Base-by-base conservation (phyloP, 1,140 invertebrate genomes). In the Vanessa tameamea region DNA sequence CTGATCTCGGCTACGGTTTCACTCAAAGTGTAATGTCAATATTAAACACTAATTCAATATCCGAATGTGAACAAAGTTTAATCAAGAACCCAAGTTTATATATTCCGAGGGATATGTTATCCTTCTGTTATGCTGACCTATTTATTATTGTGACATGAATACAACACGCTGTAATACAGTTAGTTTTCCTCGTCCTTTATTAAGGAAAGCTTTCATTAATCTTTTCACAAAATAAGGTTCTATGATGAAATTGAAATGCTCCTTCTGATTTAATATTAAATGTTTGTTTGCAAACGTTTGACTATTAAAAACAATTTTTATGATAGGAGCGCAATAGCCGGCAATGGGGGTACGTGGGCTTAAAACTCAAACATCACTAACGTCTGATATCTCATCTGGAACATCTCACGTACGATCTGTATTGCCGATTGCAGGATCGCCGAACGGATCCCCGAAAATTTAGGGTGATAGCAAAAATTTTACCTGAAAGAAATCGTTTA, bases 391-490 rank as follows among this genome's bases (percentile, higher is more conserved):
- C 77, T 74, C 69, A 57, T 68, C 72, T 51, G 48, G 15, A 73
- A 66, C 81, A 89, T 90, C 87, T 88, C 88, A 90, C 87, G 88
- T 90, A 83, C 85, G 75, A 89, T 89, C 86, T 85, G 84, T 87
- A 90, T 90, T 87, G 78, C 85, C 81, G 80, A 79, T 84, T 84
- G 68, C 63, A 78, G 82, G 80, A 81, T 76, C 76, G 70, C 67
- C 67, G 72, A 78, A 80, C 75, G 70, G 78, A 80, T 78, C 77
- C 68, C 77, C 59, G 76, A 75, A 83, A 85, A 85, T 74, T 77
- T 70, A 53, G 48, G 72, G 55, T 50, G 72, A 64, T 68, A 88
- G 83, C 79, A 82, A 84, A 86, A 85, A 82, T 78, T 72, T 48
- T 53, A 70, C 48, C 64, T 59, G 68, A 69, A 64, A 77, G 77